Base-by-base conservation (phyloP, 2,888 invertebrate genomes). In the Xanthia icteritia region DNA sequence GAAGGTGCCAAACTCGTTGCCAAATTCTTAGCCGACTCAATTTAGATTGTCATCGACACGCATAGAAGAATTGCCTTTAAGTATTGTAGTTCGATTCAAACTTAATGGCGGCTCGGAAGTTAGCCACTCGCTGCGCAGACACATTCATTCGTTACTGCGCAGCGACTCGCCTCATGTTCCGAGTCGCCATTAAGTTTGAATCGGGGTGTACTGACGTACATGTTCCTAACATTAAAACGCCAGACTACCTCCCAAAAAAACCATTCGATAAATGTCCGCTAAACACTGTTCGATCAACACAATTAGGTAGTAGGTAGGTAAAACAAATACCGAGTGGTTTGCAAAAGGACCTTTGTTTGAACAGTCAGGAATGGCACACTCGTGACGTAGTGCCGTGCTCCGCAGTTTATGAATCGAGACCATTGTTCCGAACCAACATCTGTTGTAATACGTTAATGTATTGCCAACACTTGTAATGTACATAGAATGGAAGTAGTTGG, bases 371-470 rank as follows among this genome's bases (percentile, higher is more conserved):
- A 80, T 83, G 68, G 77, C 79, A 78, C 8, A 54, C 42, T 68
- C 31, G 64, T 85, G 86, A 87, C 84, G 84, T 77, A 71, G 56
- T 48, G 67, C 73, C 64, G 39, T 31, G 64, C 79, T 77, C 66
- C 71, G 72, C 65, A 79, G 76, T 82, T 87, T 77, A 75, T 88
- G 87, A 87, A 88, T 89, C 69, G 83, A 81, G 51, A 27, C 82
- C 85, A 88, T 88, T 88, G 88, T 88, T 80, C 64, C 27, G 70
- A 63, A 51, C 72, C 64, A 75, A 68, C 83, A 86, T 86, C 80
- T 88, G 89, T 87, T 87, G 83, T 78, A 82, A 87, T 78, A 87
- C 78, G 72, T 72, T 74, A 69, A 79, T 76, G 72, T 73, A 83
- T 78, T 69, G 73, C 81, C 58, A 79, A 83, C 79, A 82, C 73